Conservation (phyloP, 2,888 invertebrate species). For the Mycalesis mineus region DNA sequence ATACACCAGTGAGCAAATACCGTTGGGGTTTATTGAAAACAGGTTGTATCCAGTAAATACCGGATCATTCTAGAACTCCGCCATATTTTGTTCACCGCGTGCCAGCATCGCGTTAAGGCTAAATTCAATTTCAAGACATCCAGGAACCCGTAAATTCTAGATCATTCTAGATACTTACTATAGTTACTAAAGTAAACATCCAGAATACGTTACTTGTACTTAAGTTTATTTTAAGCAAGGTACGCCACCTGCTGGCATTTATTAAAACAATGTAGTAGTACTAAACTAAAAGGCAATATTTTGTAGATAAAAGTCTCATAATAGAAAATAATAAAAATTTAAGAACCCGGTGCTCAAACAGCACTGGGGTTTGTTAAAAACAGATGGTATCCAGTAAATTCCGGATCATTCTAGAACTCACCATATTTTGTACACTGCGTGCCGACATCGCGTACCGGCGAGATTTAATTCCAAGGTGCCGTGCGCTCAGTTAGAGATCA, state of each 20-base stretch:
- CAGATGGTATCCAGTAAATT: conserved; percentile 44
- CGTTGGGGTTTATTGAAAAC: conserved; percentile 21
- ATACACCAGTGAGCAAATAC: conserved; percentile 13
- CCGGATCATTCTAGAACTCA: conserved; percentile 35
- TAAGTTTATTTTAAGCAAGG: no score
- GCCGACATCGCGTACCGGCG: conserved; percentile 41
- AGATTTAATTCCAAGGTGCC: conserved; percentile 58
- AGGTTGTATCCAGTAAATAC: conserved; percentile 43
- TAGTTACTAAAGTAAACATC: no score
- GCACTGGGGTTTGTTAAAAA: conserved; percentile 19
- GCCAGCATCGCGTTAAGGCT: no score
- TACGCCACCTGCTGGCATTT: conserved; percentile 30
- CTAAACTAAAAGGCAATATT: not conserved
- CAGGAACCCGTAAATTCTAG: no score
- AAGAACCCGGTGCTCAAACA: conserved; percentile 22
- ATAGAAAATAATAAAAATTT: conserved; percentile 11
- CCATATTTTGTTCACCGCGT: conserved; percentile 49
- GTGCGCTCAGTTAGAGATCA: conserved; percentile 45
- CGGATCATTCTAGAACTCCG: conserved; percentile 34
- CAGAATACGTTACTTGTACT: no score
- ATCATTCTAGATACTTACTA: no score
- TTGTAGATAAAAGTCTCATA: not conserved
- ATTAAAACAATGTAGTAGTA: no score
- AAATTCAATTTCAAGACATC: no score
- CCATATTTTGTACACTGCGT: conserved; percentile 50